These are phyloP conservation scores for Podarcis raffonei DNA, from an alignment of 2,113 vertebrate species.

Conservation along the genomic window DNA sequence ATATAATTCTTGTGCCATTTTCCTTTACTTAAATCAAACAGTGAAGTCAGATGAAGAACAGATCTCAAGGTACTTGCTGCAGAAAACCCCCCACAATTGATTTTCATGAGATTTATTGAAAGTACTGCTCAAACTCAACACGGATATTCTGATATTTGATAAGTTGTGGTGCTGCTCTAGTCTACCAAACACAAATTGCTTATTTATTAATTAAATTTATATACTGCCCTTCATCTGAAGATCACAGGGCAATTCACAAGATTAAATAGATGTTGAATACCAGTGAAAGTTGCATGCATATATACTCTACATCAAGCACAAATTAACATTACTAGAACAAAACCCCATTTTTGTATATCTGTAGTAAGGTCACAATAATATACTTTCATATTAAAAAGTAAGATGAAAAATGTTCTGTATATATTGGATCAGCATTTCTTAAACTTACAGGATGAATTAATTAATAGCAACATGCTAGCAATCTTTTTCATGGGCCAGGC, in stretches of 20 bases:
- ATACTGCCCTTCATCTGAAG: too few relatives aligned
- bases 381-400: neutral
- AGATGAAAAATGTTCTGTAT: neutral
- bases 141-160: neutral
- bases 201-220: too few relatives aligned
- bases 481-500: too few relatives aligned
- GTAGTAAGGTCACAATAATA: neutral
- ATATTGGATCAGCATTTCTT: neutral
- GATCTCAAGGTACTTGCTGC: neutral
- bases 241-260: too few relatives aligned
- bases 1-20: neutral
- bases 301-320: neutral
- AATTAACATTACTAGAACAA: neutral
- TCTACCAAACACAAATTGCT: neutral
- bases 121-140: neutral
- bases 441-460: neutral
- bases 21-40: constrained; percentile 37
- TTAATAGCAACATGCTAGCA: too few relatives aligned
- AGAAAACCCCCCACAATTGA: neutral
- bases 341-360: neutral
- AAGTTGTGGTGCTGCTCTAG: neutral
- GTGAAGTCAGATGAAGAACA: neutral
- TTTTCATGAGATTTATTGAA: neutral
- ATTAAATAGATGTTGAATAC: neutral
- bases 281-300: neutral